phyloP scores from a whole-genome alignment of 2,888 invertebrate species.

The Celastrina argiolus region DNA sequence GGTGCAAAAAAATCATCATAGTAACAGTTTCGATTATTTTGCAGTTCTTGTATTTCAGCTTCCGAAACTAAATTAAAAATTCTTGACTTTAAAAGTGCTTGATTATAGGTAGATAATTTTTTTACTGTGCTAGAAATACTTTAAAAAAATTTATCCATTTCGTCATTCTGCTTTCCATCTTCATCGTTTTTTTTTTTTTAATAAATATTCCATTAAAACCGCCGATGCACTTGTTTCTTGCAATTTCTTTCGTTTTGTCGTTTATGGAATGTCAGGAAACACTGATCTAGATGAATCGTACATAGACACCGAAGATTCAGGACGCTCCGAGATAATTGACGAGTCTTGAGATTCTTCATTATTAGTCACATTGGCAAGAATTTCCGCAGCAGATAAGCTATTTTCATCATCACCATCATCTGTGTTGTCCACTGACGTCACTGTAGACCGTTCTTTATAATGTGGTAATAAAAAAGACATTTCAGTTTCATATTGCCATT shows the following conservation, averaged over 20 bases:
- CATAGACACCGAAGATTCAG: conserved; percentile 20
- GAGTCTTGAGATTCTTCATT: conserved; percentile 21
- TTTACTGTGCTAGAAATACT: conserved; percentile 21
- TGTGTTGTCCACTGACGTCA: conserved; percentile 10
- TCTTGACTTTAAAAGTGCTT: conserved; percentile 21
- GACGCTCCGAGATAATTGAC: conserved; percentile 20
- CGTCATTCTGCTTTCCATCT: conserved; percentile 20
- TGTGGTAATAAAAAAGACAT: conserved; percentile 10
- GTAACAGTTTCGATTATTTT: conserved; percentile 19
- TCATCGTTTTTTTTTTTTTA: conserved; percentile 17
- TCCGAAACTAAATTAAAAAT: conserved; percentile 21
- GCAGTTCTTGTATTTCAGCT: conserved; percentile 18
- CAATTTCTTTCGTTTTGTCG: conserved; percentile 10
- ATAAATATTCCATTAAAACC: conserved; percentile 8
- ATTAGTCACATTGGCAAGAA: conserved; percentile 12
- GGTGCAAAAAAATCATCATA: conserved; percentile 20
- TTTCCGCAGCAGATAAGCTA: conserved; percentile 6
- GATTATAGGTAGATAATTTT: conserved; percentile 21
- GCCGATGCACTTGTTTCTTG: conserved; percentile 10
- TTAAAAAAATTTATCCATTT: conserved; percentile 19
- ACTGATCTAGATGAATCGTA: conserved; percentile 20
- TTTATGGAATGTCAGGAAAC: conserved; percentile 8
- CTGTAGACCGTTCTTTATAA: conserved; percentile 10
- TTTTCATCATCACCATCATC: conserved; percentile 10
- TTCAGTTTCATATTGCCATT: conserved; percentile 10